Base-by-base conservation (phyloP, 1,140 invertebrate genomes). In the Onthophagus taurus region DNA sequence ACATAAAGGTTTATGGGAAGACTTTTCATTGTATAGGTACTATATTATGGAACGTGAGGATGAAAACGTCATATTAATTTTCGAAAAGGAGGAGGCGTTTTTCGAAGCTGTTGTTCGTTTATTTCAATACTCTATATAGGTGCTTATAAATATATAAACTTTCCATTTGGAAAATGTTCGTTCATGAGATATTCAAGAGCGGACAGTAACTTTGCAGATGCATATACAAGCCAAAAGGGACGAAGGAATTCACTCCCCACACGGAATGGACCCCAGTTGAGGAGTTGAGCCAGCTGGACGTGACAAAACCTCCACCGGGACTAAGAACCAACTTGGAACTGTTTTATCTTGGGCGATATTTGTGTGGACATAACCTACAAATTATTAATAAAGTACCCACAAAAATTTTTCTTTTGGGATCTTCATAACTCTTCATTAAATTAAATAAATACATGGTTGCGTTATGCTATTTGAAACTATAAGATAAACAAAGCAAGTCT, bases 271-370 rank as follows among this genome's bases (percentile, higher is more conserved):
- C 53, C 53, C 51, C 54, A 51, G 52, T 53, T 47, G 50, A 55
- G 55, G 49, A 50, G 51, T 53, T 49, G 49, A 55, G 53, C 57
- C 50, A 48, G 35, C 49, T 48, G 58, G 55, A 63, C 59, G 61
- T 63, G 61, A 63, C 61, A 63, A 63, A 63, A 63, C 61, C 61
- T 63, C 61, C 61, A 53, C 52, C 45, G 61, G 61, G 61, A 63
- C 48, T 24, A 16, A 21, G 29, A 41, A 41, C 23, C n/a, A 41
- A 24, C 21, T 41, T 29, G 21, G 38, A 41, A 24, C 21, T 23
- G 21, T 29, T 41, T 29, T 41, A 41, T 41, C 21, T 26, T 12
- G 38, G 29, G 29, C 24, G 14, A 41, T 41, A 41, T 41, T 41
- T 16, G 21, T 21, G 23, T 16, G 24, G 24, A 24, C 21, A 41